Conservation (phyloP, 2,888 invertebrate genomes). For the Cabera pusaria region DNA sequence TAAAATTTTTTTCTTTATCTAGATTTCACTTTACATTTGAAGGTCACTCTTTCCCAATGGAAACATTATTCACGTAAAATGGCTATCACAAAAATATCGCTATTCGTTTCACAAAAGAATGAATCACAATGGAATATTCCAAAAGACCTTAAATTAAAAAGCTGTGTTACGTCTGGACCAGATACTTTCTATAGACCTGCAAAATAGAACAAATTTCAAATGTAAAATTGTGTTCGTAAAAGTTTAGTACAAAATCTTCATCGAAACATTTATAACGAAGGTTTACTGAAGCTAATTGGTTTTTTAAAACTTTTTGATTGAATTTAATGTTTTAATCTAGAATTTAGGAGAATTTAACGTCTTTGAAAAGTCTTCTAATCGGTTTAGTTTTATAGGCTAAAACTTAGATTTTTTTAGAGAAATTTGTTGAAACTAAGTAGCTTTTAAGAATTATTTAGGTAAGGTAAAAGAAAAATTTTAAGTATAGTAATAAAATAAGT, state of each 20-base stretch:
- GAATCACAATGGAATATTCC: not conserved
- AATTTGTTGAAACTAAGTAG: no score
- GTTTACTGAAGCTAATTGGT: constrained; percentile 46
- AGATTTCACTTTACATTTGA: no score
- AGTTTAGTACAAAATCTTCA: constrained; percentile 37
- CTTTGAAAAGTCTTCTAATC: constrained; percentile 28
- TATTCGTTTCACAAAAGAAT: not conserved
- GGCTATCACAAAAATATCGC: not conserved
- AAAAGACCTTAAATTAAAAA: constrained; percentile 2
- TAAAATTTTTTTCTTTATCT: no score
- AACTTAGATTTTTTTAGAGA: no score
- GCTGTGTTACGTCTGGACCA: constrained; percentile 8
- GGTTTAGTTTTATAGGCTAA: no score
- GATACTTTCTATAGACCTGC: constrained; percentile 2
- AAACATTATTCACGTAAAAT: not conserved
- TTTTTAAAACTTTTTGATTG: constrained; percentile 46
- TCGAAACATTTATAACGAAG: constrained; percentile 46
- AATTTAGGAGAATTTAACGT: constrained; percentile 31
- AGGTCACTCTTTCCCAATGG: no score
- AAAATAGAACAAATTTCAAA: constrained; percentile 16
- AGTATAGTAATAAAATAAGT: no score
- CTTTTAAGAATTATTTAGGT: not conserved
- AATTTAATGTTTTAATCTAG: constrained; percentile 39
- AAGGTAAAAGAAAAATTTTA: no score
- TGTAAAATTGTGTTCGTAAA: constrained; percentile 31